A percentile compares a stretch with the other conserved stretches of the same genome.
Evolutionary conservation across 2,888 invertebrate species (phyloP).

Genomic region (Microchrysa polita): DNA sequence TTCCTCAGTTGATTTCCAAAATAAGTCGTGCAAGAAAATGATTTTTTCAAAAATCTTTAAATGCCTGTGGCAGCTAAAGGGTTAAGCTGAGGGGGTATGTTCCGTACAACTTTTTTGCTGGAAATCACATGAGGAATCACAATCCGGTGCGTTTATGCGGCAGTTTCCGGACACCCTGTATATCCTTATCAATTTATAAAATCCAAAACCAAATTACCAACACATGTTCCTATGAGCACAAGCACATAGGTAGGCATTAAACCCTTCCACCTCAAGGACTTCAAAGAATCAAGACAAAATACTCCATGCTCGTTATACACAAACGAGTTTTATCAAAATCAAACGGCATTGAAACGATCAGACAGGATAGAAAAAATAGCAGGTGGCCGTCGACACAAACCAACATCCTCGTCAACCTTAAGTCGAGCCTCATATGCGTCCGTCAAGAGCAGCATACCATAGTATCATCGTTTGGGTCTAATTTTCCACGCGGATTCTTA

Average conservation of each 20-base stretch:
- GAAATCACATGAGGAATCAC: too few relatives aligned
- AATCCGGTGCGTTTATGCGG: too few relatives aligned
- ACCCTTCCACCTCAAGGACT: slow-evolving; percentile 33
- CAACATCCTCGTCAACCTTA: slow-evolving; percentile 3
- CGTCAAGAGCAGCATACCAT: slow-evolving; percentile 8
- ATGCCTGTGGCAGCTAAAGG: too few relatives aligned
- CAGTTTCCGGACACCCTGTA: too few relatives aligned
- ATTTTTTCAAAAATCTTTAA: too few relatives aligned
- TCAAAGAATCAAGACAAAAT: slow-evolving; percentile 1
- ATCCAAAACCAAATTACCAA: slow-evolving; percentile 10
- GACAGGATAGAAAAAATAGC: slow-evolving; percentile 36
- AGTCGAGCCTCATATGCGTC: background rate
- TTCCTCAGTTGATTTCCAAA: too few relatives aligned
- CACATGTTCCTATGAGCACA: slow-evolving; percentile 20
- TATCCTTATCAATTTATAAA: slow-evolving; percentile 8
- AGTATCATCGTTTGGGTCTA: background rate
- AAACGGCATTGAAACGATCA: slow-evolving; percentile 12
- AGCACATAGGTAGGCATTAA: background rate
- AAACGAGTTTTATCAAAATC: slow-evolving; percentile 34
- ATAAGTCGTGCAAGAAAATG: too few relatives aligned
- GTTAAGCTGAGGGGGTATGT: too few relatives aligned
- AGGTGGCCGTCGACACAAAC: slow-evolving; percentile 1
- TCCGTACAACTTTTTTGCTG: too few relatives aligned
- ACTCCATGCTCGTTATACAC: background rate
- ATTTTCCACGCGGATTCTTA: background rate